Base-by-base conservation (phyloP, 2,113 vertebrate species). In the Stegastes partitus region DNA sequence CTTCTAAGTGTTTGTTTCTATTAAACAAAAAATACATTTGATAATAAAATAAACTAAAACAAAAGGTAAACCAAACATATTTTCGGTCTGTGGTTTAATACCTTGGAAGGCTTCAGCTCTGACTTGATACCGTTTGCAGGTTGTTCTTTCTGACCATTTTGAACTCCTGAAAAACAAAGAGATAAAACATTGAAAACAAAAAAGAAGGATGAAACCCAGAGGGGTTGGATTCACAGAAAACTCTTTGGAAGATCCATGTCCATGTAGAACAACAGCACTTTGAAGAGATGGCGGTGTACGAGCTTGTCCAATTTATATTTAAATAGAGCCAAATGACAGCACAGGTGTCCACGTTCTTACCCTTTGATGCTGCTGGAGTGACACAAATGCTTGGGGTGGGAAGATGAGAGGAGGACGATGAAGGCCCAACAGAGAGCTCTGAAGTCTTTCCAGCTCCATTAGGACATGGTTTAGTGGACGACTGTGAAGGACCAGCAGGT, bases 21-120 rank as follows among this genome's bases (percentile, higher is more conserved):
- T n/a, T n/a, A n/a, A n/a, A n/a, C n/a, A n/a, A n/a, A n/a, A n/a
- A n/a, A n/a, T n/a, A n/a, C n/a, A n/a, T n/a, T n/a, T n/a, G n/a
- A n/a, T 42, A 42, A 42, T 14, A 15, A 42, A 15, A 12, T 4
- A 42, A 15, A 4, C 39, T 34, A 15, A 14, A 3, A 14, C 2
- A 42, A 42, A 15, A 14, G 11, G 12, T 42, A 15, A 15, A 49
- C 5, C 0, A n/a, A 49, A 49, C 2, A 5, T 7, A 49, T 49
- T 49, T 49, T n/a, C 16, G n/a, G 44, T 16, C 44, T 0, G 47
- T 14, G n/a, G 18, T 6, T 77, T 37, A 19, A 44, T 81, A 94
- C 94, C 93, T 95, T 94, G 11, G 67, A 21, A 11, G 31, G 22
- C 47, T 89, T 90, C 26, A 70, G 53, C 64, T 76, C 89, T 0